phyloP scores from a whole-genome alignment of 2,888 invertebrate genomes.

The Lepeophtheirus nordmannii region DNA sequence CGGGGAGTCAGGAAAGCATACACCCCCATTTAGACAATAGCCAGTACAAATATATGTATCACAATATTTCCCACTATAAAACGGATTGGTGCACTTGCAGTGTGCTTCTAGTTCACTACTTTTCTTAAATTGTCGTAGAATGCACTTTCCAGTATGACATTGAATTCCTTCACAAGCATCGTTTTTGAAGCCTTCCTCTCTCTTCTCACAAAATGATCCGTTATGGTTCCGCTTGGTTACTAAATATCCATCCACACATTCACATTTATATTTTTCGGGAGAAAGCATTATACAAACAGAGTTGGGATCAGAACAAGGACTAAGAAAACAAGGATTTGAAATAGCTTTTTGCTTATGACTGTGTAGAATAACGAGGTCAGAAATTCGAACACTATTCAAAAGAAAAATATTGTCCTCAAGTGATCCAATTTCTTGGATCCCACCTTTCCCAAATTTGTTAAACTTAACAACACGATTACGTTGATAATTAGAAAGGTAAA shows the following conservation, averaged over 20 bases:
- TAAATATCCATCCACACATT: background rate
- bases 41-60: slow-evolving; percentile 52
- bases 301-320: slow-evolving; percentile 41
- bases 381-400: slow-evolving; percentile 28
- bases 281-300: background rate
- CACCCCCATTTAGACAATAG: slow-evolving; percentile 20
- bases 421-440: slow-evolving; percentile 34
- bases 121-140: slow-evolving; percentile 32
- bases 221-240: background rate
- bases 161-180: slow-evolving; percentile 33
- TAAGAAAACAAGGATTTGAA: slow-evolving; percentile 41
- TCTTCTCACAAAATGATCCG: background rate
- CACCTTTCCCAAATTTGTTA: slow-evolving; percentile 49
- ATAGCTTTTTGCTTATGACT: slow-evolving; percentile 44
- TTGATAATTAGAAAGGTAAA: slow-evolving; percentile 50
- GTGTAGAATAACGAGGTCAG: slow-evolving; percentile 52
- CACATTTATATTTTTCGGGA: background rate
- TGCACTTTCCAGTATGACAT: slow-evolving; percentile 48
- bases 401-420: background rate
- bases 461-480: slow-evolving; percentile 47
- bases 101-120: slow-evolving; percentile 38
- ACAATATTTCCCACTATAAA: slow-evolving; percentile 50
- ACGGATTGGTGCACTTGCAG: slow-evolving; percentile 40
- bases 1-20: slow-evolving; percentile 27
- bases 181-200: background rate